Percentiles rank a stretch among this genome's conserved stretches.
Conservation (phyloP, 1,140 invertebrate genomes). For the Paraescarpia echinospica region DNA sequence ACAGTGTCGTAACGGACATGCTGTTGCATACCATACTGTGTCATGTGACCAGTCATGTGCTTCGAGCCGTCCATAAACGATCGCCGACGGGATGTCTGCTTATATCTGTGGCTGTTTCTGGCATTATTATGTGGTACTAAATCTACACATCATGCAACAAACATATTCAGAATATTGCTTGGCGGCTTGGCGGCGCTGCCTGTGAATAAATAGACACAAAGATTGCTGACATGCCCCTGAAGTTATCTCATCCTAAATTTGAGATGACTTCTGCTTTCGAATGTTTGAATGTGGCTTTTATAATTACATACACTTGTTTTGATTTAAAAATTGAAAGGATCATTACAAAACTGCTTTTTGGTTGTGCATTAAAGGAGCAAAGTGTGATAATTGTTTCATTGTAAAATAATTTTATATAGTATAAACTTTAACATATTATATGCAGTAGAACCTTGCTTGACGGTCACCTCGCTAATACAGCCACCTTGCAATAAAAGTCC, state of each 20-base stretch:
- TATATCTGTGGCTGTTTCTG: neutral
- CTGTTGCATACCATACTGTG: neutral
- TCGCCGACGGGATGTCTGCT: neutral
- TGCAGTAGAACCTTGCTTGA: too few relatives aligned
- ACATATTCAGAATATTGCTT: neutral
- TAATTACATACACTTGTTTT: too few relatives aligned
- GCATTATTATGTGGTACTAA: neutral
- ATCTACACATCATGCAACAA: neutral
- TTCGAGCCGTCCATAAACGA: neutral
- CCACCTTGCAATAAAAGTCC: too few relatives aligned
- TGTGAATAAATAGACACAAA: neutral
- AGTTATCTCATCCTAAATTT: neutral
- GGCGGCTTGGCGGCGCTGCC: too few relatives aligned
- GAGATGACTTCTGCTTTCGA: neutral
- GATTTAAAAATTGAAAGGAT: too few relatives aligned
- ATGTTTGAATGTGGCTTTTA: neutral
- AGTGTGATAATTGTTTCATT: too few relatives aligned
- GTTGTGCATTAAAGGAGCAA: too few relatives aligned
- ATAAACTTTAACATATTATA: too few relatives aligned
- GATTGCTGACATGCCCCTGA: neutral
- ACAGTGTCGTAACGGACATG: neutral
- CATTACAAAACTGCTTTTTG: too few relatives aligned
- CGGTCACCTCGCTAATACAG: too few relatives aligned
- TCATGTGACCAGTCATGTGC: constrained; percentile 3
- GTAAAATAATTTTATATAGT: too few relatives aligned